Conservation (phyloP, 2,797 vertebrate genomes). For the Clarias pachynema region DNA sequence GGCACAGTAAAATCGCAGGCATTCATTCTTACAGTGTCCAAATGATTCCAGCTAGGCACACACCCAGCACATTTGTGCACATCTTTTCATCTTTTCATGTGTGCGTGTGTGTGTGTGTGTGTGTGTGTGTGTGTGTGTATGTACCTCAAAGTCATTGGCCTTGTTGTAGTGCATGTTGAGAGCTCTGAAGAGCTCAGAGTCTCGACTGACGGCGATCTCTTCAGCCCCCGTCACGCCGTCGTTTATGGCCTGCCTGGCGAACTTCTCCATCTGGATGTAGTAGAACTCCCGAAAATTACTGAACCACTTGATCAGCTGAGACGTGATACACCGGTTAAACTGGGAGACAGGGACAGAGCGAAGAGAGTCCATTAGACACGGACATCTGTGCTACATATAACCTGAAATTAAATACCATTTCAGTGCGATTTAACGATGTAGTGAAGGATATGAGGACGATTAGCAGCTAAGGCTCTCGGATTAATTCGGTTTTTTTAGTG, state of each 20-base stretch:
- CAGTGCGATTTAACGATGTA: slow-evolving; percentile 17
- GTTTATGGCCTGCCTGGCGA: slow-evolving; percentile 82
- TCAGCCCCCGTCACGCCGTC: slow-evolving; percentile 72
- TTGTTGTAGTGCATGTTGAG: slow-evolving; percentile 94
- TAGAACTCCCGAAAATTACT: slow-evolving; percentile 97
- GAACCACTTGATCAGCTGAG: slow-evolving; percentile 98
- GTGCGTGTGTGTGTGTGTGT: slow-evolving; percentile 19
- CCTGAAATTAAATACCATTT: slow-evolving; percentile 18
- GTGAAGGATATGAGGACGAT: slow-evolving; percentile 25
- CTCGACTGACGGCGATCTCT: slow-evolving; percentile 80
- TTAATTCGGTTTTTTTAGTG: slow-evolving; percentile 23
- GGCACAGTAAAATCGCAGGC: slow-evolving; percentile 31
- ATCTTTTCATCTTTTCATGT: slow-evolving; percentile 4
- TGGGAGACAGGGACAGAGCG: slow-evolving; percentile 61
- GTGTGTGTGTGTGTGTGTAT: slow-evolving; percentile 37
- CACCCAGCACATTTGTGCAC: slow-evolving; percentile 18
- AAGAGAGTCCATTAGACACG: slow-evolving; percentile 30
- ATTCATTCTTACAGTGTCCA: slow-evolving; percentile 20
- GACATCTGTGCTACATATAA: slow-evolving; percentile 30
- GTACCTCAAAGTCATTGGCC: slow-evolving; percentile 90
- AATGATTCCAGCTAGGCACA: slow-evolving; percentile 23
- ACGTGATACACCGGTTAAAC: slow-evolving; percentile 92
- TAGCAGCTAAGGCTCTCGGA: slow-evolving; percentile 9
- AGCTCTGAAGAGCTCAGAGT: slow-evolving; percentile 87
- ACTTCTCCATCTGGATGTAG: slow-evolving; percentile 98